phyloP scores from a whole-genome alignment of 1,140 invertebrate genomes.

The Nixonia krombeini region DNA sequence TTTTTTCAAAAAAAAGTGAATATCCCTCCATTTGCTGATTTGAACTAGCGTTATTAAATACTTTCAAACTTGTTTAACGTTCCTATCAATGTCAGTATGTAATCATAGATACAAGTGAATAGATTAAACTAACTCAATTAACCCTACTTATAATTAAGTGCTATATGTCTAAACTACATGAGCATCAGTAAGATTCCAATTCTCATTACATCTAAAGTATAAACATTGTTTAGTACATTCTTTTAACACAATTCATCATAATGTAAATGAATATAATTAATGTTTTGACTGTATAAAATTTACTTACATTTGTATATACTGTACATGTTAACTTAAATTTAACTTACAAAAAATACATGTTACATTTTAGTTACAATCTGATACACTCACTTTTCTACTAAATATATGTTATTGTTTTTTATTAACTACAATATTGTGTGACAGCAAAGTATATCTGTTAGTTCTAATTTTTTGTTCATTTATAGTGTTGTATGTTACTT shows the following conservation, averaged over 20 bases:
- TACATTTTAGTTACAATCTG: too few species aligned
- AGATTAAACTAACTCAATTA: not conserved
- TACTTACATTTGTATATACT: slow-evolving; percentile 1
- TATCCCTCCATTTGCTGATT: not conserved
- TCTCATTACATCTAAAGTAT: not conserved
- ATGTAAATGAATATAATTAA: not conserved
- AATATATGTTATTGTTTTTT: too few species aligned
- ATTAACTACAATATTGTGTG: too few species aligned
- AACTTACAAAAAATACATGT: not conserved
- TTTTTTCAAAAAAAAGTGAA: slow-evolving; percentile 77
- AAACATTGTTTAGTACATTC: not conserved
- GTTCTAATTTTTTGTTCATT: slow-evolving; percentile 23
- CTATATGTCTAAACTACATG: not conserved
- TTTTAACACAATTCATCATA: not conserved
- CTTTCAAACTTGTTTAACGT: slow-evolving; percentile 35
- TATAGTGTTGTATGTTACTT: slow-evolving; percentile 3
- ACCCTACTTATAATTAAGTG: slow-evolving; percentile 22
- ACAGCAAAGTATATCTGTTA: not conserved
- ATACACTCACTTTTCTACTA: too few species aligned
- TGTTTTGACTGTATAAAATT: not conserved
- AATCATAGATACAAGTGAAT: slow-evolving; percentile 29
- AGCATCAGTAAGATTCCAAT: not conserved
- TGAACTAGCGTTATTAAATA: not conserved
- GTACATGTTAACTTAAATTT: slow-evolving; percentile 3
- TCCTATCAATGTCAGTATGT: slow-evolving; percentile 52